phyloP scores from a whole-genome alignment of 2,888 invertebrate species.

The Ophonus ardosiacus region DNA sequence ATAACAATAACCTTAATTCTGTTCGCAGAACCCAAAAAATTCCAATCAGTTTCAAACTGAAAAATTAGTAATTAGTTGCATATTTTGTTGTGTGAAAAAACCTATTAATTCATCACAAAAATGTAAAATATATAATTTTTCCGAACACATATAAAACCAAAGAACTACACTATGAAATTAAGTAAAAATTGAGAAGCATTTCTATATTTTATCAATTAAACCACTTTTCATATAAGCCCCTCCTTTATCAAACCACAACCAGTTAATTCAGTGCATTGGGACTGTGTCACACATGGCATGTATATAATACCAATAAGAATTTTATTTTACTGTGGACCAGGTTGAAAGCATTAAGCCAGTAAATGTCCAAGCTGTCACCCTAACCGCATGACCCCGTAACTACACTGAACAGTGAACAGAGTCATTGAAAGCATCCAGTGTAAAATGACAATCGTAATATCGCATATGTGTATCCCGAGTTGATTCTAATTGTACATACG shows the following conservation, averaged over 20 bases:
- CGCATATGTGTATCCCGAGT: background rate
- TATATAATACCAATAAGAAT: background rate
- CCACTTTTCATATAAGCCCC: no score
- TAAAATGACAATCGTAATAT: background rate
- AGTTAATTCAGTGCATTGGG: background rate
- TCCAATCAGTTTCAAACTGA: no score
- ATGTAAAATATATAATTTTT: no score
- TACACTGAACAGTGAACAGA: background rate
- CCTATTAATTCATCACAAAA: no score
- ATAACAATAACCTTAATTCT: no score
- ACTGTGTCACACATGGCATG: background rate
- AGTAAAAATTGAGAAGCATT: no score
- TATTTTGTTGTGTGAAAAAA: no score
- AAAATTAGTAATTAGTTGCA: no score
- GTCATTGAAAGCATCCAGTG: background rate
- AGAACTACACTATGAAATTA: no score
- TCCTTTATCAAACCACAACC: background rate
- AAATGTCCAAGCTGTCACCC: background rate
- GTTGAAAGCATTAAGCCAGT: background rate
- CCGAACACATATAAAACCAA: no score
- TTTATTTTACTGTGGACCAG: background rate
- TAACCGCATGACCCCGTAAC: background rate
- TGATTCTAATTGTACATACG: constrained; percentile 17
- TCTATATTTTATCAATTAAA: no score
- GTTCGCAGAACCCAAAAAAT: no score